Evolutionary conservation across 2,888 invertebrate species (phyloP), one percentile per base, ranked within the genome.

Genomic region (Lochmaea crataegi): DNA sequence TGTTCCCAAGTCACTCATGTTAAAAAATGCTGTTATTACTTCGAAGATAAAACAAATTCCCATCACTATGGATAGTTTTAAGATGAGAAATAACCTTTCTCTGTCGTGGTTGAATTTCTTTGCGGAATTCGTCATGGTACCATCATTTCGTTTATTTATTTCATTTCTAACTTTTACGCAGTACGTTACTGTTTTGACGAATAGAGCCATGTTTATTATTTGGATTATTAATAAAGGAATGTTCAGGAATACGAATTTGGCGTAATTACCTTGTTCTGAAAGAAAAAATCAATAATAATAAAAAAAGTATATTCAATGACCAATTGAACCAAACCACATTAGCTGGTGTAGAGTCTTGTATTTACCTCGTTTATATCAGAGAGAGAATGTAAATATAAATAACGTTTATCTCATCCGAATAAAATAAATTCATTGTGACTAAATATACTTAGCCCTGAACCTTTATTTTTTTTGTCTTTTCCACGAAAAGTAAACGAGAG

Each of bases 1-100:
- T 85, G 85, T 88, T 89, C 80, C 88, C 86, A 86, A 87, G 86
- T 72, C 84, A 16, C 71, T 77, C 84, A 73, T 90, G 89, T 80
- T 90, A 85, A 89, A 85, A 42, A 91, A 77, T 1, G 90, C 90
- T 4, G 93, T 91, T 12, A 91, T 82, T 5, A 92, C 86, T 85
- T 94, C 94, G 64, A 92, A 88, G 3, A 91, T 86, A 93, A 94
- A 94, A 0, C 92, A 91, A 0, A 94, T 90, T 0, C 94, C 94
- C 94, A 94, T 94, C 60, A 94, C 93, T 74, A 94, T 87, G 87
- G 94, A 94, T 0, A 94, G 86, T 83, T 94, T 94, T 0, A 92
- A 88, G 73, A 93, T 93, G 87, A 94, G 89, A 38, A 90, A 86
- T 77, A 94, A 93, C 93, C 91, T 92, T 22, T 92, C 92, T 85